phyloP scores from a whole-genome alignment of 2,888 invertebrate species.

The Lycocerus yunnanus region DNA sequence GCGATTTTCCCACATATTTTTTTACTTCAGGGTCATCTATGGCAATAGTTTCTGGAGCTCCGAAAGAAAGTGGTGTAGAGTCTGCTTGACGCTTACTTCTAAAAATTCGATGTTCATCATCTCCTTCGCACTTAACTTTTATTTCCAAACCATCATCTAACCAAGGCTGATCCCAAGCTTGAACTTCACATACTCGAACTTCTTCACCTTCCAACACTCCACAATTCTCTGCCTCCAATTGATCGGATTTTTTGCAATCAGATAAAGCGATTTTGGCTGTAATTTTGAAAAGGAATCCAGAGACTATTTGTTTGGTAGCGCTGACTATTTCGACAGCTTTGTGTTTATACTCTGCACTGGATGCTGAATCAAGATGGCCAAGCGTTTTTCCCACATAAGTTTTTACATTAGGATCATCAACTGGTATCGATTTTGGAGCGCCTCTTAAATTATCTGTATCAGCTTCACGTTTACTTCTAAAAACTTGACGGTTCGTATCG shows the following conservation, averaged over 20 bases:
- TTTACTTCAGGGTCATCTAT: conserved; percentile 28
- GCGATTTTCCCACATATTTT: too few species aligned
- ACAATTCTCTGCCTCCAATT: conserved; percentile 39
- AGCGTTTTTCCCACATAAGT: conserved; percentile 37
- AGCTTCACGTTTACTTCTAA: background rate
- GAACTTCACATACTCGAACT: conserved; percentile 54
- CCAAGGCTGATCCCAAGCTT: conserved; percentile 66
- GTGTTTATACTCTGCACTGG: conserved; percentile 49
- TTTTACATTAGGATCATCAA: conserved; percentile 38
- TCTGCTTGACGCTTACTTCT: conserved; percentile 38
- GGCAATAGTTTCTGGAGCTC: conserved; percentile 33
- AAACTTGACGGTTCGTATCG: background rate
- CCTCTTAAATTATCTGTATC: conserved; percentile 12
- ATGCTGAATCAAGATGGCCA: conserved; percentile 44
- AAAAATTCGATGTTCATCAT: conserved; percentile 15
- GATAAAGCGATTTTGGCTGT: conserved; percentile 62
- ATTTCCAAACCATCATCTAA: conserved; percentile 54
- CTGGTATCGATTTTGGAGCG: conserved; percentile 28
- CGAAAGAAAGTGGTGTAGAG: conserved; percentile 10
- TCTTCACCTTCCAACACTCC: conserved; percentile 41
- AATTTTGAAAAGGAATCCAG: conserved; percentile 63
- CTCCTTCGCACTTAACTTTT: conserved; percentile 49
- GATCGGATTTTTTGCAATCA: conserved; percentile 54
- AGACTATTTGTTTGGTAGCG: conserved; percentile 60
- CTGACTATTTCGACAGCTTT: conserved; percentile 43